These are phyloP conservation scores for Sebastes itinus DNA, from an alignment of 2,797 vertebrate genomes.

Conservation along the genomic window DNA sequence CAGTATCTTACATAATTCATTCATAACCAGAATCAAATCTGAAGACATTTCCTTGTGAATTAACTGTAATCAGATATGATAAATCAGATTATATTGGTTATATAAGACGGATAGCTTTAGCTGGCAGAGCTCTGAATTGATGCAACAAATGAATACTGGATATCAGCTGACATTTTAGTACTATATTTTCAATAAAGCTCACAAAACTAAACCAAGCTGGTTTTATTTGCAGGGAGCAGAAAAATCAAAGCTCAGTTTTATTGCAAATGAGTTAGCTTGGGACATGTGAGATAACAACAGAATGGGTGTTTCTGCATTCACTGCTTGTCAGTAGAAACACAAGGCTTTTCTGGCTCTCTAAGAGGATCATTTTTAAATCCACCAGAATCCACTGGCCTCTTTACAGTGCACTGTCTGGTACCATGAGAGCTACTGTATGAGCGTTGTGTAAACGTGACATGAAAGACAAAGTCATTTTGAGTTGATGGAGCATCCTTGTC, in stretches of 20 bases:
- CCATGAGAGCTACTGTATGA: not conserved
- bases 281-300: not conserved
- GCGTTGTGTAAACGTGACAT: conserved; percentile 4
- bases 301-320: conserved; percentile 30
- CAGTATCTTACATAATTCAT: conserved; percentile 28
- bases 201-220: not conserved
- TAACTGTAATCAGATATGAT: conserved; percentile 45
- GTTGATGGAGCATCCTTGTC: not conserved
- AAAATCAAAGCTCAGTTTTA: not conserved
- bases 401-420: conserved; percentile 8
- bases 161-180: conserved; percentile 22
- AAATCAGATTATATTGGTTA: conserved; percentile 53
- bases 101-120: conserved; percentile 40
- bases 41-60: conserved; percentile 30
- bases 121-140: conserved; percentile 9
- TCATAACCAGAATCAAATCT: conserved; percentile 19
- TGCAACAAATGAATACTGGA: conserved; percentile 21
- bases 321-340: conserved; percentile 41
- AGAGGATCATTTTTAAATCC: conserved; percentile 65
- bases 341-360: conserved; percentile 42
- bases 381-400: conserved; percentile 43
- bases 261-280: not conserved
- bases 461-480: conserved; percentile 2
- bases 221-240: conserved; percentile 12
- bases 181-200: conserved; percentile 11